Conservation (phyloP, 2,113 vertebrate species). For the Sapajus apella region DNA sequence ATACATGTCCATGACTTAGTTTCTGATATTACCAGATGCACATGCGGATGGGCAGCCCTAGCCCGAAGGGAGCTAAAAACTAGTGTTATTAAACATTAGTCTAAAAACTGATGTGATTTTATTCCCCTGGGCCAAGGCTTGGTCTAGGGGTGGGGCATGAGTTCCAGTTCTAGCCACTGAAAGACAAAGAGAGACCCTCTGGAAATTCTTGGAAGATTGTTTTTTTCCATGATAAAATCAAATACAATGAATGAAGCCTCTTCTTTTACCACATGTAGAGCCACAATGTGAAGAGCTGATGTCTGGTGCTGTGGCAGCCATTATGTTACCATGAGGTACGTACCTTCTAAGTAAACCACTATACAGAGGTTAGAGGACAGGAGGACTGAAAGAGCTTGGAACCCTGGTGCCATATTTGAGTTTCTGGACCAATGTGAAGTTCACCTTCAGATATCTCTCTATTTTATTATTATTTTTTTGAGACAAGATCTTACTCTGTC, state of each 20-base stretch:
- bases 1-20: neutral
- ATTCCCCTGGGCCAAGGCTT: neutral
- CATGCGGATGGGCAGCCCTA: neutral
- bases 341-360: neutral
- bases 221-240: neutral
- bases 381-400: neutral
- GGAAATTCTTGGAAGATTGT: neutral
- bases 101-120: neutral
- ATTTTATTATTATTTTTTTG: no score
- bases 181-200: neutral
- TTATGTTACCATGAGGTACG: neutral
- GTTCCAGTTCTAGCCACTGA: neutral
- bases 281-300: neutral
- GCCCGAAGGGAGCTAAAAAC: neutral
- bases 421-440: neutral
- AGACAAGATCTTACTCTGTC: no score
- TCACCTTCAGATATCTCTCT: neutral
- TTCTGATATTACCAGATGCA: neutral
- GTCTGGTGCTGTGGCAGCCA: neutral
- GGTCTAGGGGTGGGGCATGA: no score
- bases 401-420: neutral
- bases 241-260: neutral
- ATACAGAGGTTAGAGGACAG: neutral
- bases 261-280: no score
- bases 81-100: neutral